Conservation (phyloP, 92 coral and sea anemone genomes). For the Palythoa heliodiscus region DNA sequence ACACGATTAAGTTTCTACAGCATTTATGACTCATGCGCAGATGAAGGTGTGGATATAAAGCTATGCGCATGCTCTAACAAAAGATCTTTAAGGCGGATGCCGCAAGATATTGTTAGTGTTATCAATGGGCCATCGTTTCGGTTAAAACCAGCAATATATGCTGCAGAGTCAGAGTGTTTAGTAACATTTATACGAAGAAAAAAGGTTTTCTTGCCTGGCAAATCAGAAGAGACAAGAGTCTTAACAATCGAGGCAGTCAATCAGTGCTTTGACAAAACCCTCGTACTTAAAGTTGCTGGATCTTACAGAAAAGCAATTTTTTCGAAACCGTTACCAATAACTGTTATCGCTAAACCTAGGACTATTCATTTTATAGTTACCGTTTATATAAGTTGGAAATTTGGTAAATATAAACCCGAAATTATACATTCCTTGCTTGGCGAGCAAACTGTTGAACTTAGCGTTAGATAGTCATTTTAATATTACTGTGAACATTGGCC, state of each 20-base stretch:
- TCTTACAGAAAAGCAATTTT: slow-evolving; percentile 57
- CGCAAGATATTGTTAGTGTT: slow-evolving; percentile 38
- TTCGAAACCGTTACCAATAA: slow-evolving; percentile 61
- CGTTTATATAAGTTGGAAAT: slow-evolving; percentile 80
- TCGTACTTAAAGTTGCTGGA: slow-evolving; percentile 67
- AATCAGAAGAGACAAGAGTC: slow-evolving; percentile 60
- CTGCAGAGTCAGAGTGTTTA: slow-evolving; percentile 62
- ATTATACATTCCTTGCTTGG: slow-evolving; percentile 25
- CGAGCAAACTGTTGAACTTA: slow-evolving; percentile 3
- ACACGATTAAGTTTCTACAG: slow-evolving; percentile 81
- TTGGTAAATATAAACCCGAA: slow-evolving; percentile 76
- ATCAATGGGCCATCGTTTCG: slow-evolving; percentile 61
- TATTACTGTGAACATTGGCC: no score
- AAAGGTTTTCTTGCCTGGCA: slow-evolving; percentile 46
- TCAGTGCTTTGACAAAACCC: slow-evolving; percentile 49
- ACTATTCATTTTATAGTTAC: slow-evolving; percentile 69
- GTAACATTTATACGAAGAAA: slow-evolving; percentile 50
- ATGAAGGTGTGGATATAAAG: slow-evolving; percentile 73
- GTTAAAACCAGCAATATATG: slow-evolving; percentile 47
- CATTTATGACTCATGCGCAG: slow-evolving; percentile 84
- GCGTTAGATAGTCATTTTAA: not conserved
- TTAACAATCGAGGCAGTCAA: slow-evolving; percentile 74
- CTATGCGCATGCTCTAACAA: slow-evolving; percentile 84
- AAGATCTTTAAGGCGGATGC: slow-evolving; percentile 13
- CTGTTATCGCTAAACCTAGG: slow-evolving; percentile 67